phyloP scores from a whole-genome alignment of 2,113 vertebrate genomes.

The Alethe castanea region DNA sequence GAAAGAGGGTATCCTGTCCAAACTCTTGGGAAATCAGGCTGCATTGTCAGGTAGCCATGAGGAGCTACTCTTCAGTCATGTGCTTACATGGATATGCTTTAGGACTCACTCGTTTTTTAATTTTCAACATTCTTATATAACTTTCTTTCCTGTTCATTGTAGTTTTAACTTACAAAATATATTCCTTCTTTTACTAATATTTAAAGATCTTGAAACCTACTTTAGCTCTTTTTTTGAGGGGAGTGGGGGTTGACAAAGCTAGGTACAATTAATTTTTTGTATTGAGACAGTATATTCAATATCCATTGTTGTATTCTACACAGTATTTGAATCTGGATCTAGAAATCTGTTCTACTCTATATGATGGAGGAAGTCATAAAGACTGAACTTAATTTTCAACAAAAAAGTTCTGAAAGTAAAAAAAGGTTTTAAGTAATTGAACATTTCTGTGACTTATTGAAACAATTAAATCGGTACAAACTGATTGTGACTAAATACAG shows the following conservation, averaged over 20 bases:
- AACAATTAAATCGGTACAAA: not conserved
- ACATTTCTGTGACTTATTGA: not conserved
- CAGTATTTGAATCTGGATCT: not conserved
- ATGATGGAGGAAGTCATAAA: not conserved
- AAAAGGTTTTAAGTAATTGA: not conserved
- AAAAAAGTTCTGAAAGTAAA: not conserved
- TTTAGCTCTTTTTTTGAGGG: not conserved
- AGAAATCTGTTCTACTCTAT: not conserved
- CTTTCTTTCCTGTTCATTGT: not conserved
- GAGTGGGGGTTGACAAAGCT: fast-evolving
- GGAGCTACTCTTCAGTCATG: not conserved
- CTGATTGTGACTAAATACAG: not conserved
- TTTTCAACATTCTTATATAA: not conserved
- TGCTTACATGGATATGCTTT: not conserved
- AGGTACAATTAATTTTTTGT: not conserved
- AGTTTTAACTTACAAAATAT: not conserved
- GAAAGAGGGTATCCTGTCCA: not conserved
- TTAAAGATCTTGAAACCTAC: not conserved
- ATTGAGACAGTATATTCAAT: not conserved
- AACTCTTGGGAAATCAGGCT: not conserved
- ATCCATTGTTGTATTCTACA: not conserved
- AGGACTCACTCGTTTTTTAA: not conserved
- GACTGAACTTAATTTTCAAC: not conserved
- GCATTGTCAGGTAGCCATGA: not conserved
- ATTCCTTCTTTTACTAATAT: not conserved